Conservation (phyloP, 2,113 vertebrate species). For the Erythrocercus mccallii region DNA sequence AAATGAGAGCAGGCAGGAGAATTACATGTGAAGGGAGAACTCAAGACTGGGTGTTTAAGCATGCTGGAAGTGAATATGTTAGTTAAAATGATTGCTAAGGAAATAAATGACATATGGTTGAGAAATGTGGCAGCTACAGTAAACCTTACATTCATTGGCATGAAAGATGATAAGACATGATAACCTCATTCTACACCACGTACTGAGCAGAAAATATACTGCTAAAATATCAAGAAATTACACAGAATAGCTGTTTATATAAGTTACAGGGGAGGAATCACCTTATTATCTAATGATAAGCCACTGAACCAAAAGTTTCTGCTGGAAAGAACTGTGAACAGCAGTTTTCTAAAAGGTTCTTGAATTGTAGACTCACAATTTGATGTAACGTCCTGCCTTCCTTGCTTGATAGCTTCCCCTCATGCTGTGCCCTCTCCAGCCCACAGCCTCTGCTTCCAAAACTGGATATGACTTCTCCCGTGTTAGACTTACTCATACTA, state of each 20-base stretch:
- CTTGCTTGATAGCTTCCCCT: background rate
- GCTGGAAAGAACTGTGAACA: background rate
- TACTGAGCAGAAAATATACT: background rate
- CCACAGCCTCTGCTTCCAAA: background rate
- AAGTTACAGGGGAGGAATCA: background rate
- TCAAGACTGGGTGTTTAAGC: background rate
- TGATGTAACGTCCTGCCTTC: background rate
- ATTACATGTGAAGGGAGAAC: background rate
- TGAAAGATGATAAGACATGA: background rate
- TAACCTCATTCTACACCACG: background rate
- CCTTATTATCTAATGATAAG: background rate
- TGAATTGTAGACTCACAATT: background rate
- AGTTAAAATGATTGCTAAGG: background rate
- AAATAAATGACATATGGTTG: background rate
- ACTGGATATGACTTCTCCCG: background rate
- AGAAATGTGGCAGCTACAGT: background rate
- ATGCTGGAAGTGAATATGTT: background rate
- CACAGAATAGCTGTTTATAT: background rate
- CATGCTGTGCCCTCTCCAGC: background rate
- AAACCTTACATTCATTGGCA: background rate
- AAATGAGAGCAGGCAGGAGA: background rate
- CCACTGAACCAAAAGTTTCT: background rate
- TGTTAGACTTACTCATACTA: background rate
- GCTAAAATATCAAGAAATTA: background rate
- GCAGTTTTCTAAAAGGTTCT: background rate